Percentiles rank a stretch among this genome's conserved stretches.
These are phyloP conservation scores for Rostratula benghalensis DNA, from an alignment of 2,113 vertebrate genomes.

Conservation along the genomic window DNA sequence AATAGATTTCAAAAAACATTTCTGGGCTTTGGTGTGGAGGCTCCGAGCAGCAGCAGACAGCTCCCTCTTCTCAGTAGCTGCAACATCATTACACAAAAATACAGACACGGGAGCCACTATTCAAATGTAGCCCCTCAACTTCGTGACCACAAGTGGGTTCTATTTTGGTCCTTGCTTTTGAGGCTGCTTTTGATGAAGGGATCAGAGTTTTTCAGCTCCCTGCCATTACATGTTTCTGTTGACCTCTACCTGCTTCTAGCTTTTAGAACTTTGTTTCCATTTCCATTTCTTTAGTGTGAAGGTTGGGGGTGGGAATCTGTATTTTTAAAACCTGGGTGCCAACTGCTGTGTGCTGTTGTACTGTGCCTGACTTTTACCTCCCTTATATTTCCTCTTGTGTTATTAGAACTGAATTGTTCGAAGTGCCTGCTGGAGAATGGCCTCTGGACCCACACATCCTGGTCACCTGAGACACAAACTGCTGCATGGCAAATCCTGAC, in stretches of 20 bases:
- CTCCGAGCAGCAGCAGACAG: neutral
- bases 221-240: slow-evolving; percentile 60
- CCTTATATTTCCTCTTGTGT: neutral
- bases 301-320: slow-evolving; percentile 6
- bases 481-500: neutral
- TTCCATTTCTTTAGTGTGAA: slow-evolving; percentile 50
- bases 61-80: neutral
- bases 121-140: slow-evolving; percentile 51
- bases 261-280: slow-evolving; percentile 64
- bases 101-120: neutral
- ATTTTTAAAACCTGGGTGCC: slow-evolving; percentile 47
- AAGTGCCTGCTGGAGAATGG: neutral
- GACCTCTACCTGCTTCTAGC: slow-evolving; percentile 48
- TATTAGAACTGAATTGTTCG: neutral
- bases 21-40: neutral
- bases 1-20: neutral
- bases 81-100: slow-evolving; percentile 24
- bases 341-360: slow-evolving; percentile 35
- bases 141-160: slow-evolving; percentile 13
- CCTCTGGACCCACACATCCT: neutral
- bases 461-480: neutral
- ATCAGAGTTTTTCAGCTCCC: slow-evolving; percentile 64
- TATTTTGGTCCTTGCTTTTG: slow-evolving; percentile 55
- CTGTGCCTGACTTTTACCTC: neutral
- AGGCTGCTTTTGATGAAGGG: slow-evolving; percentile 54